Evolutionary conservation across 2,888 invertebrate species (phyloP), one percentile per base, ranked within the genome.

Genomic region (Mythimna pallens): DNA sequence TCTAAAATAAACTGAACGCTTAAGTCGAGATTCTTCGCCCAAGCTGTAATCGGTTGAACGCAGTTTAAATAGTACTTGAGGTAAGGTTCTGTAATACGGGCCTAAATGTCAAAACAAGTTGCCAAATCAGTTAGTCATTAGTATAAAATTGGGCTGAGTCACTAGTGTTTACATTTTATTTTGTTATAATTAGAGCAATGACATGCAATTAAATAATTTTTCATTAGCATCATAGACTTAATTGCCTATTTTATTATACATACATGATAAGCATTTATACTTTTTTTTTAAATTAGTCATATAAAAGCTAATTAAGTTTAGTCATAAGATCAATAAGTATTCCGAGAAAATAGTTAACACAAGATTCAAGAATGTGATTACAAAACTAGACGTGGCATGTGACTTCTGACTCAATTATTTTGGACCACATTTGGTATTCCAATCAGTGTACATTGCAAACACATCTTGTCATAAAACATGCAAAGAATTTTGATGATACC

Each of bases 341-440:
- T 75, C 69, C 22, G 64, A 64, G 68, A 43, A 50, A 77, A 67
- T 52, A 57, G 61, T 74, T 65, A 66, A 72, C 75, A 79, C 70
- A 84, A 79, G 81, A 81, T 79, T 78, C 54, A 84, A 74, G 82
- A 82, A 85, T 79, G 78, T 75, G 79, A 82, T 85, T 82, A 82
- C 86, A 78, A 81, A 84, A 74, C 76, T 72, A 66, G 65, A 70
- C 61, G 70, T 83, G 79, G 73, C 82, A 86, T 86, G 85, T 85
- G 86, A 78, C 72, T 76, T 76, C 76, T 83, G 86, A 89, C 87
- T 89, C 85, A 85, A 84, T 80, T 82, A 86, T 86, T 87, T 88
- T 72, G 74, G 72, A 81, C 78, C 85, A 86, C 86, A 88, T 90
- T 90, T 90, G 91, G 87, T 89, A 91, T 89, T 91, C 88, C 77